Base-by-base conservation (phyloP, 2,113 vertebrate genomes). In the Cavia porcellus region DNA sequence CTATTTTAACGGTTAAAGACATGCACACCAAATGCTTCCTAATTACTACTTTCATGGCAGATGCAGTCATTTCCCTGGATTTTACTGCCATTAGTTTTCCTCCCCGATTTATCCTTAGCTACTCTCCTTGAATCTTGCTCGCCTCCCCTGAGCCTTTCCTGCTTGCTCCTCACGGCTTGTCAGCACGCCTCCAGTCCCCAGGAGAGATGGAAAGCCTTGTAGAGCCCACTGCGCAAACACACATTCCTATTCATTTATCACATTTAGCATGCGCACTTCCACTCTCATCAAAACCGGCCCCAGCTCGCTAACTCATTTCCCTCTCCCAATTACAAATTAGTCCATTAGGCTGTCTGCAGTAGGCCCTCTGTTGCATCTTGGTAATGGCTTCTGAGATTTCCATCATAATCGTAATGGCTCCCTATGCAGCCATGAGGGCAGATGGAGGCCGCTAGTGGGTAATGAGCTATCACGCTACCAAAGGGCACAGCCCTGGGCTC, bases 301-400 rank as follows among this genome's bases (percentile, higher is more conserved):
- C 99, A 98, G 99, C 99, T 98, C 99, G 98, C 99, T 99, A 99
- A 99, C 99, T 99, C 99, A 99, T 99, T 99, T 99, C 99, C 99
- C 99, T 99, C 99, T 99, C 99, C 99, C 99, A 99, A 99, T 99
- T 99, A 99, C 99, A 99, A 99, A 99, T 99, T 99, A 99, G 99
- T 99, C 99, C 99, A 99, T 99, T 99, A 99, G 99, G 99, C 99
- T 99, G 99, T 99, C 99, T 99, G 99, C 99, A 99, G 99, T 98
- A 99, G 99, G 99, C 99, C 99, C 99, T 99, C 99, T 98, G 99
- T 98, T 99, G 99, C 99, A 99, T 99, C 99, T 99, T 99, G 99
- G 99, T 99, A 99, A 99, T 99, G 99, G 99, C 99, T 99, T 99
- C 99, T 99, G 99, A 99, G 99, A 99, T 99, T 99, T 99, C 99